These are phyloP conservation scores for Polypterus senegalus DNA, from an alignment of 2,113 vertebrate species.

Conservation along the genomic window DNA sequence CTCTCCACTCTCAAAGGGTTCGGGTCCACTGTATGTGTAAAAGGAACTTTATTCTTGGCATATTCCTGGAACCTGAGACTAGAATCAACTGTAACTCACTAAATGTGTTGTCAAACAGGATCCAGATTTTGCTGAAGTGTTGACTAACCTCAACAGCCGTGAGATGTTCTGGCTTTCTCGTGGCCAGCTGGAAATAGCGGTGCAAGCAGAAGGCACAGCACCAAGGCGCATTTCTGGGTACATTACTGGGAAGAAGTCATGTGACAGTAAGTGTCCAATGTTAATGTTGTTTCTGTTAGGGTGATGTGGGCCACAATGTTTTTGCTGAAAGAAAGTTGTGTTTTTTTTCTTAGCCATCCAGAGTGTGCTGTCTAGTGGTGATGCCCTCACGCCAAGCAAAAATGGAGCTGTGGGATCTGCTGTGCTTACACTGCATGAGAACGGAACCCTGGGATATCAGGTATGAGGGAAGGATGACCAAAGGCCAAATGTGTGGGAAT, in stretches of 20 bases:
- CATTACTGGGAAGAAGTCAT: constrained; percentile 73
- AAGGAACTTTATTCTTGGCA: no score
- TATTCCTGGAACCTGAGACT: no score
- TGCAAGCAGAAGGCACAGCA: constrained; percentile 50
- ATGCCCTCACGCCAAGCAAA: constrained; percentile 67
- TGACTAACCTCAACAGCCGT: constrained; percentile 64
- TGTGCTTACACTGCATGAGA: constrained; percentile 67
- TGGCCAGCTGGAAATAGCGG: constrained; percentile 70
- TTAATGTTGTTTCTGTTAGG: no score
- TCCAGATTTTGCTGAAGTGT: constrained; percentile 79
- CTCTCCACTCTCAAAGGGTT: no score
- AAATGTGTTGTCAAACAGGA: constrained; percentile 43
- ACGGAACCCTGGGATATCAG: constrained; percentile 83
- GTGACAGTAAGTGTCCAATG: constrained; percentile 69
- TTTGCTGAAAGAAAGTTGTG: no score
- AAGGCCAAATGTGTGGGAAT: neutral
- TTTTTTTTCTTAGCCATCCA: constrained; percentile 59
- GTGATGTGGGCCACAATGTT: no score
- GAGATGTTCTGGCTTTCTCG: constrained; percentile 83
- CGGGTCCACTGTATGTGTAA: no score
- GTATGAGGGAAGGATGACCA: constrained; percentile 32
- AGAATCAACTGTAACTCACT: no score
- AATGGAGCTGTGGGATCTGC: constrained; percentile 81
- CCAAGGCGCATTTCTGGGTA: constrained; percentile 57
- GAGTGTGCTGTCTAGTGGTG: constrained; percentile 79